phyloP scores from a whole-genome alignment of 1,140 invertebrate species.

The Bombus superbus region DNA sequence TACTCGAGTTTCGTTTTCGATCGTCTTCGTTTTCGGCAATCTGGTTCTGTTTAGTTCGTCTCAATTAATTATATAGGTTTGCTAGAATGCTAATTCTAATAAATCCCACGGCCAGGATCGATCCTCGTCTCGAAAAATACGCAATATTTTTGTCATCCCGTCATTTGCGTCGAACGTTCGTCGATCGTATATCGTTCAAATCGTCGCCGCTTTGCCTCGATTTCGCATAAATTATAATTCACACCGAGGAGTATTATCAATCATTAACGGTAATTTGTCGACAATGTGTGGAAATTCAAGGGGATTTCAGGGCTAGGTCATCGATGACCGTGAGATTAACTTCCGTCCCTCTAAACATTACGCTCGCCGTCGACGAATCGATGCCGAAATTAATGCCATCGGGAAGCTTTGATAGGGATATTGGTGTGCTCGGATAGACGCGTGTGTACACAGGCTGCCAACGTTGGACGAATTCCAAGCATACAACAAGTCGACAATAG shows the following conservation, averaged over 20 bases:
- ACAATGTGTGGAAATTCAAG: neutral
- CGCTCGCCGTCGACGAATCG: constrained; percentile 22
- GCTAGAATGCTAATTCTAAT: no score
- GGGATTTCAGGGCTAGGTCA: neutral
- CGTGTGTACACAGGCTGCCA: neutral
- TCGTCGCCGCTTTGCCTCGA: neutral
- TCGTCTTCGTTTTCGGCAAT: neutral
- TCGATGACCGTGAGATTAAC: constrained; percentile 35
- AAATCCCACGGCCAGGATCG: no score
- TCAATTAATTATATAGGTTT: no score
- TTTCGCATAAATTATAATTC: neutral
- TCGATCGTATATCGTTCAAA: neutral
- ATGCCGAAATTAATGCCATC: constrained; percentile 49
- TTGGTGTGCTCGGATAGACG: neutral
- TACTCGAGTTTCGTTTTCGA: neutral
- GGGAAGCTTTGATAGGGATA: constrained; percentile 50
- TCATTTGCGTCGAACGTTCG: neutral
- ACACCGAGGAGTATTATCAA: neutral
- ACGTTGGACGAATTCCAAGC: constrained; percentile 41
- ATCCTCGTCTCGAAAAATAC: no score
- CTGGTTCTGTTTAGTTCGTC: no score
- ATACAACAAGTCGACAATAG: constrained; percentile 18
- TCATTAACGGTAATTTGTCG: constrained; percentile 24
- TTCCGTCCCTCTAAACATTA: constrained; percentile 49
- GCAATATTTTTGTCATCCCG: no score